Conservation (phyloP, 2,113 vertebrate species). For the Centropus bengalensis region DNA sequence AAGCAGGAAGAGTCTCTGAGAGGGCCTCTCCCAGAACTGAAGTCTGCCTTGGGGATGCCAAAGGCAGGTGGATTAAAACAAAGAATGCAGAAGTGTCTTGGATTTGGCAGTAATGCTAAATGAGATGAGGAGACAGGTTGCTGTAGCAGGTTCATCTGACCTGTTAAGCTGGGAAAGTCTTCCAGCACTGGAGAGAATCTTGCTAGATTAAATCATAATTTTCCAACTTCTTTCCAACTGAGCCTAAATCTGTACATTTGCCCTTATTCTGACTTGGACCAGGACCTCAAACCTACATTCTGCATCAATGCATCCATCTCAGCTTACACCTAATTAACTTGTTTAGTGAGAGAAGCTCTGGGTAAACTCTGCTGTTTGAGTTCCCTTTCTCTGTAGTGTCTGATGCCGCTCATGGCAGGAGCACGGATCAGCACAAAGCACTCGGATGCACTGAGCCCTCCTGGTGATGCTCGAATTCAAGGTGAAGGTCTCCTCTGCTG, state of each 20-base stretch:
- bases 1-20: not conserved
- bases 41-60: not conserved
- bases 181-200: not conserved
- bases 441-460: not conserved
- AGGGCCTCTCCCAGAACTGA: not conserved
- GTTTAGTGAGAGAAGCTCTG: not conserved
- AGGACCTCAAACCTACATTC: not conserved
- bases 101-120: not conserved
- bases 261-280: not conserved
- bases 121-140: not conserved
- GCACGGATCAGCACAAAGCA: accelerated
- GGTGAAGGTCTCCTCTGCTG: not conserved
- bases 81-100: not conserved
- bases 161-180: not conserved
- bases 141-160: not conserved
- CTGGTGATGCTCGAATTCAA: accelerated
- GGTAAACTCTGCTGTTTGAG: not conserved
- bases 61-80: not conserved
- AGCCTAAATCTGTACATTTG: not conserved
- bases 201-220: not conserved
- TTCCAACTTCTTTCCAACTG: not conserved
- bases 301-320: not conserved
- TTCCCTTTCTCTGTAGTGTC: not conserved
- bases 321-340: not conserved
- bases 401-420: not conserved